Conservation (phyloP, 1,140 invertebrate species). For the Diachasmimorpha longicaudata region DNA sequence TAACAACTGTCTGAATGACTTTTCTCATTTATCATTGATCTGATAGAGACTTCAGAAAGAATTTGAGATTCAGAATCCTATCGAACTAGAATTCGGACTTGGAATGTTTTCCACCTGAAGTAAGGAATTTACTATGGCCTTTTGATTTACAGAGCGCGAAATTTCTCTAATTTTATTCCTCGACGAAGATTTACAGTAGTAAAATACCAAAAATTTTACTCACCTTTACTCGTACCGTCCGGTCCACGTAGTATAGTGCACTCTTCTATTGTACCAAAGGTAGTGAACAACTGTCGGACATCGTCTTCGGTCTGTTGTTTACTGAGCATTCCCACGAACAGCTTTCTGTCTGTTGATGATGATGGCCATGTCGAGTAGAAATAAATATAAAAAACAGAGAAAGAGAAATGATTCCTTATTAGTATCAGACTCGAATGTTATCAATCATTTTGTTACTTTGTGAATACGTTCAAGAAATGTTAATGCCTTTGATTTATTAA, state of each 20-base stretch:
- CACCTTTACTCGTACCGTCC: slow-evolving; percentile 96
- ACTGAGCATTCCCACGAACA: slow-evolving; percentile 99
- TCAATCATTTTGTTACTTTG: slow-evolving; percentile 10
- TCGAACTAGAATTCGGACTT: too few species aligned
- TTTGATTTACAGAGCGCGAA: too few species aligned
- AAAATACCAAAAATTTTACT: slow-evolving; percentile 47
- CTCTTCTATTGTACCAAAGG: slow-evolving; percentile 98
- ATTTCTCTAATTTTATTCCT: too few species aligned
- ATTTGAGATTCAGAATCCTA: too few species aligned
- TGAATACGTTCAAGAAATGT: slow-evolving; percentile 31
- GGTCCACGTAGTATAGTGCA: slow-evolving; percentile 97
- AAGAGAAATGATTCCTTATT: slow-evolving; percentile 34
- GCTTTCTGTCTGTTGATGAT: slow-evolving; percentile 85
- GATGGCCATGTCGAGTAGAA: slow-evolving; percentile 44
- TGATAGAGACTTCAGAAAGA: too few species aligned
- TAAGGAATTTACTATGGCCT: too few species aligned
- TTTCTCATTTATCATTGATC: too few species aligned
- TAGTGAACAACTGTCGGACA: slow-evolving; percentile 94
- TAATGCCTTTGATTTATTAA: slow-evolving; percentile 24
- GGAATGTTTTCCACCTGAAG: too few species aligned
- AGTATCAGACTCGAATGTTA: slow-evolving; percentile 10
- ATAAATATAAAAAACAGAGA: slow-evolving; percentile 42
- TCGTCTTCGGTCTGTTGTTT: slow-evolving; percentile 99
- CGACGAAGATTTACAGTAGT: too few species aligned
- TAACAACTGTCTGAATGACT: too few species aligned